Conservation (phyloP, 2,113 vertebrate species). For the Tragelaphus buxtoni region DNA sequence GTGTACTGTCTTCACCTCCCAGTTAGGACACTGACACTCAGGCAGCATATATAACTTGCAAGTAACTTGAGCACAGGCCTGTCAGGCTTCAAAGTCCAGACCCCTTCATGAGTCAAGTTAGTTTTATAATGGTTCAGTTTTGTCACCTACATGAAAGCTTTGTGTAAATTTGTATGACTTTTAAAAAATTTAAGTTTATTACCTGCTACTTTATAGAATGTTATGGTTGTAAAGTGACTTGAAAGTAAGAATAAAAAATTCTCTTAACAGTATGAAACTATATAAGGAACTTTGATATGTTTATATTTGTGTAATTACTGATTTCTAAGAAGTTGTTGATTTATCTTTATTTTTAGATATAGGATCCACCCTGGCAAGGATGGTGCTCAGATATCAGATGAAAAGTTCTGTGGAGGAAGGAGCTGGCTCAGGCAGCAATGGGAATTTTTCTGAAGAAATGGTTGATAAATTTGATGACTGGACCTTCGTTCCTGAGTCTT, state of each 20-base stretch:
- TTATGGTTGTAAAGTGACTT: background rate
- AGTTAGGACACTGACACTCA: background rate
- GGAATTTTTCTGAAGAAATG: constrained; percentile 81
- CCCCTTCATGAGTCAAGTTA: background rate
- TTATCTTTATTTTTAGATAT: constrained; percentile 76
- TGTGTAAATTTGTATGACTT: background rate
- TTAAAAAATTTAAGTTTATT: background rate
- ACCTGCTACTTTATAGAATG: background rate
- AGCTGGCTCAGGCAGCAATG: constrained; percentile 69
- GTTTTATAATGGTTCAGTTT: background rate
- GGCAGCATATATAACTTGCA: background rate
- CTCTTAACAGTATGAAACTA: background rate
- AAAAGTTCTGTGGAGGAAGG: constrained; percentile 74
- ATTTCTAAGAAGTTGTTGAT: background rate
- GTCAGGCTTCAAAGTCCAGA: background rate
- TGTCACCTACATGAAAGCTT: background rate
- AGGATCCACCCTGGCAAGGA: constrained; percentile 85
- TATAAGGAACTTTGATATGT: background rate
- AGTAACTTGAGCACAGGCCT: background rate
- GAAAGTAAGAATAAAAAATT: background rate
- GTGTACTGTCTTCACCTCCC: background rate
- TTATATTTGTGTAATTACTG: background rate
- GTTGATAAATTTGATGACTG: constrained; percentile 87
- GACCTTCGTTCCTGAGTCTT: constrained; percentile 83
- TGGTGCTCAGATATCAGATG: constrained; percentile 86